phyloP scores from a whole-genome alignment of 2,113 vertebrate genomes.

The Panthera leo region DNA sequence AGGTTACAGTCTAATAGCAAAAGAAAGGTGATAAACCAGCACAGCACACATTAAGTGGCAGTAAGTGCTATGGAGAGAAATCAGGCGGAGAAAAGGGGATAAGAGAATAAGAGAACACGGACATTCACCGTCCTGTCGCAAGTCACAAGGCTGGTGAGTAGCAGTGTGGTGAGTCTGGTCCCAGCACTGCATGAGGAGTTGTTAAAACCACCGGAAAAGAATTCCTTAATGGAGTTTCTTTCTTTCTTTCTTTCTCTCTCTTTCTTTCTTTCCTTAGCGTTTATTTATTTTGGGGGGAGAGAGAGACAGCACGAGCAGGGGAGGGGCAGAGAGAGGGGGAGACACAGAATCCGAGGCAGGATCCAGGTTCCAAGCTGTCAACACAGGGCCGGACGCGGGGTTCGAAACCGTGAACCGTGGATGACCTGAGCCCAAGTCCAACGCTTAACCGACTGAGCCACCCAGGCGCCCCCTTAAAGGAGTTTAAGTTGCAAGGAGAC shows the following conservation, averaged over 20 bases:
- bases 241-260: rapidly evolving
- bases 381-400: too few species aligned
- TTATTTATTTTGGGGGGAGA: too few species aligned
- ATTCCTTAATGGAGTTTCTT: background rate
- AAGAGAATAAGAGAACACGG: background rate
- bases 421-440: too few species aligned
- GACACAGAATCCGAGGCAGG: too few species aligned
- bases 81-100: background rate
- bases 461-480: too few species aligned
- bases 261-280: too few species aligned
- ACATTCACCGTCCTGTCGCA: background rate
- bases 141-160: background rate
- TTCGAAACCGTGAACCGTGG: too few species aligned
- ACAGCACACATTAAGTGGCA: background rate
- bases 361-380: too few species aligned
- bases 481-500: background rate
- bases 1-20: background rate
- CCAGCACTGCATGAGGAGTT: background rate
- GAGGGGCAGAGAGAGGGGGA: too few species aligned
- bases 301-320: too few species aligned
- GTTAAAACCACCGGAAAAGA: background rate
- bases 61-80: background rate
- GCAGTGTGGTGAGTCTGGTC: background rate
- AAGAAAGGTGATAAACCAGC: background rate
- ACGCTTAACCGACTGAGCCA: too few species aligned